Evolutionary conservation across 2,888 invertebrate species (phyloP), one percentile per base, ranked within the genome.

Genomic region (Limnephilus auricula): DNA sequence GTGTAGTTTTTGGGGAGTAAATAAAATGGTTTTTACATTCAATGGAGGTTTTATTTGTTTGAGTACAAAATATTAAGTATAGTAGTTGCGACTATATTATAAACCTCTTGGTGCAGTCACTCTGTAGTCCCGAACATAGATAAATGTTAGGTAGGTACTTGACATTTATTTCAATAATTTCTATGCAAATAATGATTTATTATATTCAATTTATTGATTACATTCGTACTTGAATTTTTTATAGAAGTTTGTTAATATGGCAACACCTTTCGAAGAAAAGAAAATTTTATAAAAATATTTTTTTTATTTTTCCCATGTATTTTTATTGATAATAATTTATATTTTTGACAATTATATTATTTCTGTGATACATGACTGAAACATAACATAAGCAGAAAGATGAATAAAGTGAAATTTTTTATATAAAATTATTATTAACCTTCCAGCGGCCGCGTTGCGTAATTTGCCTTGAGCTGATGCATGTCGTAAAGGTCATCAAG

Each of bases 1-100:
- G 65, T 1, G 9, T 25, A 25, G 65, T 18, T 65, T 65, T 65
- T 5, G 65, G 65, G 25, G 50, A 65, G 25, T n/a, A 25, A 65
- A 65, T 65, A 65, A 65, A 65, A n/a, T 65, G 9, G 0, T 25
- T 65, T 18, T 32, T 80, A 90, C 82, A 87, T 90, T 87, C 50
- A 90, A 90, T 90, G 87, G 80, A 90, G 85, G 50, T 90, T 85
- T 90, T 85, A 87, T 90, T 90, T 50, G 85, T 90, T 88, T 87
- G 45, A 90, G 85, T 90, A 90, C 85, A 90, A 90, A 90, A 90
- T 87, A 90, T 90, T 90, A 86, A 80, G 85, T 90, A 85, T 78
- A 86, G 85, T 85, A 85, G 32, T 78, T 78, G 85, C 9, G 37
- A 78, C 45, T 89, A 82, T 37, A 89, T 65, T 25, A 40, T 89